These are phyloP conservation scores for Drosophila nr. perissopoda DNA, from an alignment of 2,888 invertebrate species.

Conservation along the genomic window DNA sequence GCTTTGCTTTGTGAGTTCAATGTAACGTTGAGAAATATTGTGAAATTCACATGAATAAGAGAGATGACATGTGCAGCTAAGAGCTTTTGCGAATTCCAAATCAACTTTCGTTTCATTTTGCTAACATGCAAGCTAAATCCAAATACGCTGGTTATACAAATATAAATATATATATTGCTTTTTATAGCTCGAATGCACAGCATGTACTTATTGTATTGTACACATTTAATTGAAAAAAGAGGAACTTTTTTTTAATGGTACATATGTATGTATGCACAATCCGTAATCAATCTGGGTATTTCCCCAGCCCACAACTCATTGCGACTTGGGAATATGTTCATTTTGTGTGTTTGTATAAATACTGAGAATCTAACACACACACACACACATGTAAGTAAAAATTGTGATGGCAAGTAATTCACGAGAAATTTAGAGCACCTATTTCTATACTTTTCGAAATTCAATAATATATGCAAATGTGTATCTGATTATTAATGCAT, in stretches of 20 bases:
- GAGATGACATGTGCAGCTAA: neutral
- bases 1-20: neutral
- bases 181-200: neutral
- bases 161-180: neutral
- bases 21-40: neutral
- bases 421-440: neutral
- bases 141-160: neutral
- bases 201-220: neutral
- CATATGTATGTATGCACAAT: neutral
- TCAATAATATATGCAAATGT: neutral
- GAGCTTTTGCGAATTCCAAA: neutral
- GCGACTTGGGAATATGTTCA: neutral
- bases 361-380: neutral
- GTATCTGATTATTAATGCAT: neutral
- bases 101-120: neutral
- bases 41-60: neutral
- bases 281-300: neutral
- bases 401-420: neutral
- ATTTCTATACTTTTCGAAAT: neutral
- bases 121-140: neutral
- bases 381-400: neutral
- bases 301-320: neutral
- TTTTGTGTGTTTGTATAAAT: neutral
- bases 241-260: neutral
- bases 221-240: neutral